A percentile compares a stretch with the other conserved stretches of the same genome.
phyloP scores from a whole-genome alignment of 2,888 invertebrate genomes.

The Caenorhabditis sp. region DNA sequence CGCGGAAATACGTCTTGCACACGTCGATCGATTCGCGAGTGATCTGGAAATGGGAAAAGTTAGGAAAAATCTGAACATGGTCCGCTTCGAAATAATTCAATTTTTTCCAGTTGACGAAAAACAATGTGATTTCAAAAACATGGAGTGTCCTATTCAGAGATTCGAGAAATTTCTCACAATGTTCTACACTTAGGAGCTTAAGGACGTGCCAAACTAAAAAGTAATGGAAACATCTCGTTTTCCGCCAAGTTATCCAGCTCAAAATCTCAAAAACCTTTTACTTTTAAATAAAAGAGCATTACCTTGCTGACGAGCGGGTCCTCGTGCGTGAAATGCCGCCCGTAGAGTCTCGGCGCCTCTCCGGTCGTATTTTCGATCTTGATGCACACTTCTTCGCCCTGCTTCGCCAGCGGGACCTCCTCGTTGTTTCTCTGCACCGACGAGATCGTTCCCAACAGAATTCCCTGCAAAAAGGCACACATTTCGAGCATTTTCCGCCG shows the following conservation, averaged over 20 bases:
- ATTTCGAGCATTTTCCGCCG: too few species aligned
- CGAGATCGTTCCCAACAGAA: conserved; percentile 93
- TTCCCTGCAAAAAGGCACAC: conserved; percentile 84
- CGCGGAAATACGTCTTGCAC: conserved; percentile 98
- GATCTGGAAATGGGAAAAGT: too few species aligned
- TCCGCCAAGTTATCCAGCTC: too few species aligned
- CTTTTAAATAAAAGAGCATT: too few species aligned
- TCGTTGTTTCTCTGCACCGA: conserved; percentile 97
- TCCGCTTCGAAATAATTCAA: too few species aligned
- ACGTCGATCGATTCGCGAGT: conserved; percentile 98
- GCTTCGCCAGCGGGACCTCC: conserved; percentile 91
- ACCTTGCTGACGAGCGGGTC: conserved; percentile 92
- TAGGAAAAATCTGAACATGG: too few species aligned
- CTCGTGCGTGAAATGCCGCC: conserved; percentile 96
- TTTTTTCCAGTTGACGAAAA: too few species aligned
- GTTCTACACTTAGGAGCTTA: background rate
- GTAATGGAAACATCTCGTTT: too few species aligned
- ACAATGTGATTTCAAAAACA: too few species aligned
- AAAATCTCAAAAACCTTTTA: too few species aligned
- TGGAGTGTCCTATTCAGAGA: too few species aligned
- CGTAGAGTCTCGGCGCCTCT: conserved; percentile 98
- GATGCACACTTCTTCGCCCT: conserved; percentile 89
- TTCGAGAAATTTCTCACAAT: background rate
- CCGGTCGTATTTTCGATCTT: conserved; percentile 94
- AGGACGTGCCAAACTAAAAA: too few species aligned